Percentiles rank a stretch among this genome's conserved stretches.
Evolutionary conservation across 2,113 vertebrate genomes (phyloP).

Genomic region (Engraulis encrasicolus): DNA sequence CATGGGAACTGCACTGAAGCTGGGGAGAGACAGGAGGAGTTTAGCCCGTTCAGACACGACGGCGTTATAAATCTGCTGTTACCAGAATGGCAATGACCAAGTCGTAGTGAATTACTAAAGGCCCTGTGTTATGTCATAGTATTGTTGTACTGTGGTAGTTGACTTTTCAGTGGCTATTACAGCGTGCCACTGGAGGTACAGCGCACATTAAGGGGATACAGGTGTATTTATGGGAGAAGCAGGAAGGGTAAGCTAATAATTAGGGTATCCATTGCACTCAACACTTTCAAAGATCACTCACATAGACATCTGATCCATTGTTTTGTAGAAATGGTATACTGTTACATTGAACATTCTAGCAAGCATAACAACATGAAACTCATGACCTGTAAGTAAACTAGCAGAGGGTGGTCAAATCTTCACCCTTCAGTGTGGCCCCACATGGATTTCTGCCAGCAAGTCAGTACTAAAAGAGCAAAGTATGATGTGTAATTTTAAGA

Average conservation of each 20-base stretch:
- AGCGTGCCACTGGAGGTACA: too few relatives aligned
- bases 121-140: too few relatives aligned
- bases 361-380: not conserved
- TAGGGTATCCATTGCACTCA: not conserved
- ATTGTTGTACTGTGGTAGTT: too few relatives aligned
- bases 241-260: constrained; percentile 3
- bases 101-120: too few relatives aligned
- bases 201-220: too few relatives aligned
- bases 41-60: too few relatives aligned
- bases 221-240: constrained; percentile 19
- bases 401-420: not conserved
- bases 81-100: too few relatives aligned
- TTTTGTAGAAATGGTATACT: not conserved
- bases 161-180: too few relatives aligned
- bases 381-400: not conserved
- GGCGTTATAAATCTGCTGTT: too few relatives aligned
- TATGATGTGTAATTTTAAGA: not conserved
- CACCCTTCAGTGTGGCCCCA: not conserved
- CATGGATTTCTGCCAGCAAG: not conserved
- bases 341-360: not conserved
- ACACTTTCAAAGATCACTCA: not conserved
- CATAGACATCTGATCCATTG: not conserved
- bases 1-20: constrained; percentile 86
- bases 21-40: constrained; percentile 46
- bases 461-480: not conserved